Conservation (phyloP, 1,140 invertebrate genomes). For the Paracyclopina nana region DNA sequence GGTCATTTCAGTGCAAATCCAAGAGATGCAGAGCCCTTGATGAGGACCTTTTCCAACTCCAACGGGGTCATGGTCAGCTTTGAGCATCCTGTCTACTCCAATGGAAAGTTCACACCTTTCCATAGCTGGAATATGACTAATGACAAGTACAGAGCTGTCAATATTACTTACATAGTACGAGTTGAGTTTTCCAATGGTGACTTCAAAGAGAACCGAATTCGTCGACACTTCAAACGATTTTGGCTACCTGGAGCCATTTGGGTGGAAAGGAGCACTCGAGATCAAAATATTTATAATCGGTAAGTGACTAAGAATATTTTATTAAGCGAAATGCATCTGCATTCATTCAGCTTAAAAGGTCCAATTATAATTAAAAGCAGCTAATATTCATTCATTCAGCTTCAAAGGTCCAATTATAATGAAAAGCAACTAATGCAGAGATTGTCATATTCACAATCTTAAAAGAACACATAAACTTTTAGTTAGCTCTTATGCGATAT, state of each 20-base stretch:
- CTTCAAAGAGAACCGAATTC: conserved; percentile 1
- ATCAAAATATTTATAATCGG: background rate
- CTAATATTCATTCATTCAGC: too few relatives aligned
- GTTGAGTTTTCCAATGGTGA: background rate
- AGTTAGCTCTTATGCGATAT: too few relatives aligned
- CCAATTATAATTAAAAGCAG: too few relatives aligned
- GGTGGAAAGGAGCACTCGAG: conserved; percentile 5
- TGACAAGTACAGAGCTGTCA: background rate
- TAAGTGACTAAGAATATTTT: too few relatives aligned
- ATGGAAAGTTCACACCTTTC: conserved; percentile 5
- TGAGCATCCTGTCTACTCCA: conserved; percentile 10
- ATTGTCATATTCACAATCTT: too few relatives aligned
- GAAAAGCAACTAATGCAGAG: too few relatives aligned
- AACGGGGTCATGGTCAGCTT: conserved; percentile 3
- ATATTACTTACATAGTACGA: conserved; percentile 13
- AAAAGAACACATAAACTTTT: too few relatives aligned
- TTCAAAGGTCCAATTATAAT: too few relatives aligned
- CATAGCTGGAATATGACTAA: conserved; percentile 3
- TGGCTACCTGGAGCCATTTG: conserved; percentile 8
- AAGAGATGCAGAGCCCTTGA: too few relatives aligned
- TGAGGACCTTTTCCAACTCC: background rate
- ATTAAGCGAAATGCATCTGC: too few relatives aligned
- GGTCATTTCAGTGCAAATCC: too few relatives aligned
- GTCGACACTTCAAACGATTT: conserved; percentile 1
- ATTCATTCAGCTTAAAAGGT: too few relatives aligned